Evolutionary conservation across 2,888 invertebrate species (phyloP).

Genomic region (Beris chalybata): DNA sequence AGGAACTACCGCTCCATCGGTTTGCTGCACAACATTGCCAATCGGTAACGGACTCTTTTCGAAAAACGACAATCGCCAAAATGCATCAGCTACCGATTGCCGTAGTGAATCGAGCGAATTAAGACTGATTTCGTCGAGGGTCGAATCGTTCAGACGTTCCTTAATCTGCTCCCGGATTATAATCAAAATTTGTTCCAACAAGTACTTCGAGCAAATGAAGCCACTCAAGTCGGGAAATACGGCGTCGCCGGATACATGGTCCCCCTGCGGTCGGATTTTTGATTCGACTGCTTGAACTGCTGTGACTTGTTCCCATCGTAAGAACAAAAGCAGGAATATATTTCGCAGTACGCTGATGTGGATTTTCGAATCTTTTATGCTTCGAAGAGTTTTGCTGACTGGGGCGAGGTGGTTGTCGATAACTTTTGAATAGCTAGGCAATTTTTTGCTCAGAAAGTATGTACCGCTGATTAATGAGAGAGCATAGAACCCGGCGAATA

Average conservation of each 20-base stretch:
- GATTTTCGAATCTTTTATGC: conserved; percentile 46
- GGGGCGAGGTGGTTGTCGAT: conserved; percentile 44
- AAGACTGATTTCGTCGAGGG: conserved; percentile 46
- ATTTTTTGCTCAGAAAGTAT: conserved; percentile 44
- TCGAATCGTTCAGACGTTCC: conserved; percentile 51
- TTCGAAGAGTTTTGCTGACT: conserved; percentile 47
- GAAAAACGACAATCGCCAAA: conserved; percentile 52
- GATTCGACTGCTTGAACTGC: conserved; percentile 5
- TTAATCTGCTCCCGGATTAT: conserved; percentile 50
- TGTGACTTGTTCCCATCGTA: conserved; percentile 52
- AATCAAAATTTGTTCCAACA: conserved; percentile 46
- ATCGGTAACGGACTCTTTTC: conserved; percentile 42
- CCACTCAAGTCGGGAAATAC: conserved; percentile 40
- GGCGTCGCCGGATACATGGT: not conserved
- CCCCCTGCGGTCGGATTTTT: conserved; percentile 28
- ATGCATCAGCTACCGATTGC: conserved; percentile 48
- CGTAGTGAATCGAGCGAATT: conserved; percentile 47
- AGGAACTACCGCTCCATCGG: conserved; percentile 48
- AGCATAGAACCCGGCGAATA: conserved; percentile 48
- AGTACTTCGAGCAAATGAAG: conserved; percentile 48
- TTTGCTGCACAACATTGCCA: conserved; percentile 32
- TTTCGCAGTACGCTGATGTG: conserved; percentile 50
- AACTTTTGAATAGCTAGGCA: conserved; percentile 34
- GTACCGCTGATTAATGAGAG: conserved; percentile 48
- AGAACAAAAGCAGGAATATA: conserved; percentile 49